Evolutionary conservation across 2,797 vertebrate genomes (phyloP), one percentile per base, ranked within the genome.

Genomic region (Epinephelus malabaricus): DNA sequence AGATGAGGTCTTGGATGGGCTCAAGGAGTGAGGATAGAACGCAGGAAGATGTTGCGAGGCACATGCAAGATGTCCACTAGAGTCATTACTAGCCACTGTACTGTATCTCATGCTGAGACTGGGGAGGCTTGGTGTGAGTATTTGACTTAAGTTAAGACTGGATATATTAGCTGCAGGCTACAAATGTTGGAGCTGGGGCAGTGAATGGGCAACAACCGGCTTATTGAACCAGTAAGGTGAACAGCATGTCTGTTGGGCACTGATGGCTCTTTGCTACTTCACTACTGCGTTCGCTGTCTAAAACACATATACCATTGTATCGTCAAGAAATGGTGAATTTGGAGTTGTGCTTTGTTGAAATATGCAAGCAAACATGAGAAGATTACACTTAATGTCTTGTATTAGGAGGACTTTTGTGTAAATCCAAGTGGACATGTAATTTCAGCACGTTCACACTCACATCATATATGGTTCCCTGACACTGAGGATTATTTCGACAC

Each of bases 401-500:
- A 38, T 58, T 65, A 23, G 62, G 27, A 58, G 59, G 38, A 56
- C 23, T 46, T 47, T 6, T 4, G 23, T 3, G 7, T 82, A 75
- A 85, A 73, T 81, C 69, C 63, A 63, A 40, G 53, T 21, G 79
- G 59, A 76, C 54, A 6, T 40, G 58, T 51, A 23, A 54, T 38
- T 25, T 30, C 25, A 47, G 53, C 61, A 15, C 70, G 43, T 69
- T 46, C 56, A 65, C 43, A 23, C 71, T 21, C 55, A 38, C 68
- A 49, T 64, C 76, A 15, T 34, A 19, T 53, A 51, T 74, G 71
- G 86, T 85, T 70, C 56, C 54, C 71, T 56, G 71, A 77, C 69
- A 40, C 61, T 8, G 49, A 73, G 78, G 83, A 88, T 92, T 89
- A 89, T 83, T 87, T 77, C 19, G 56, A 83, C 53, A 72, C 79